Evolutionary conservation across 2,888 invertebrate genomes (phyloP).

Genomic region (Epicampocera succincta): DNA sequence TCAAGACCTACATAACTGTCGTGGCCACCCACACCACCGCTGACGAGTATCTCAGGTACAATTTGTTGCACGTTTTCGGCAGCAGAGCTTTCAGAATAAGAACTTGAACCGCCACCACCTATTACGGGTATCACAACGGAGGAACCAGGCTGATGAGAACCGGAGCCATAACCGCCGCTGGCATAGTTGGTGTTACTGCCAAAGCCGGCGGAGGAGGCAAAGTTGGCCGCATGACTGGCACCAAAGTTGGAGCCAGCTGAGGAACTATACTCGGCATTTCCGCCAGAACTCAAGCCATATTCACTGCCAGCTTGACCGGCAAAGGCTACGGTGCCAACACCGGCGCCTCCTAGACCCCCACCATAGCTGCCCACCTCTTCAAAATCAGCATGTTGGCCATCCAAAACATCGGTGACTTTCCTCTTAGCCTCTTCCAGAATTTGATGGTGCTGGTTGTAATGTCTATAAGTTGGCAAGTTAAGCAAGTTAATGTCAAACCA

Average conservation of each 20-base stretch:
- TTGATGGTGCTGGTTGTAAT: conserved; percentile 78
- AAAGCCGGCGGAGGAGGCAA: conserved; percentile 71
- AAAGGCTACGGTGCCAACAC: conserved; percentile 74
- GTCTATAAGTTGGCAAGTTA: conserved; percentile 72
- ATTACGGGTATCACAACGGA: conserved; percentile 73
- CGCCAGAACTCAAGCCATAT: conserved; percentile 24
- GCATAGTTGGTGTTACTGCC: conserved; percentile 64
- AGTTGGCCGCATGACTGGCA: conserved; percentile 73
- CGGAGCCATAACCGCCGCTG: conserved; percentile 72
- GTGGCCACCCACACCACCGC: conserved; percentile 69
- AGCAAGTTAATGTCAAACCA: neutral
- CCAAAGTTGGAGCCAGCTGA: conserved; percentile 56
- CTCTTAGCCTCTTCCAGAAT: conserved; percentile 78
- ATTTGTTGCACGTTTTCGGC: conserved; percentile 71
- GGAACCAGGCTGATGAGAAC: conserved; percentile 71
- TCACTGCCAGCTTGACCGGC: conserved; percentile 62
- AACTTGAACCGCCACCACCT: conserved; percentile 71
- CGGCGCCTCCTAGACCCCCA: conserved; percentile 73
- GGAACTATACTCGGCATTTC: conserved; percentile 28
- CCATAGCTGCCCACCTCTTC: conserved; percentile 75
- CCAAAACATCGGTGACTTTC: conserved; percentile 70
- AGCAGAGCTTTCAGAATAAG: conserved; percentile 65
- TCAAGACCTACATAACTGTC: conserved; percentile 68
- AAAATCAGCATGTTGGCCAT: conserved; percentile 70
- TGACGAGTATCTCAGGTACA: conserved; percentile 70